phyloP scores from a whole-genome alignment of 1,140 invertebrate species.

The Temnothorax curvispinosus region DNA sequence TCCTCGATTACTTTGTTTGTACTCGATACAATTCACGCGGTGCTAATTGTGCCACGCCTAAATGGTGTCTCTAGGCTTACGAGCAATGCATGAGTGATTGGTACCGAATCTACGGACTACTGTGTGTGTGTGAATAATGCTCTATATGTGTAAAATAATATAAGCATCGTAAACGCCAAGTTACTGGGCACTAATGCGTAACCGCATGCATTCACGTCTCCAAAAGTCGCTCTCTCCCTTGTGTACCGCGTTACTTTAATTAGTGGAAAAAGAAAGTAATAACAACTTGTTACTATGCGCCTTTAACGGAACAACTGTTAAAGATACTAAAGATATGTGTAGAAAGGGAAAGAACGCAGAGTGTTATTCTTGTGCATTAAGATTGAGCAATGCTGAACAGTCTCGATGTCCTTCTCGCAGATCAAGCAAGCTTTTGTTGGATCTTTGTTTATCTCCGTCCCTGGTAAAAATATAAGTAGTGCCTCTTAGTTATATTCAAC shows the following conservation, averaged over 20 bases:
- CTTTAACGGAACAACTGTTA: conserved; percentile 14
- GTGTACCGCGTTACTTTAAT: conserved; percentile 7
- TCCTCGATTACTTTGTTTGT: conserved; percentile 47
- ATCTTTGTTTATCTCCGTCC: background rate
- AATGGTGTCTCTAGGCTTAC: conserved; percentile 73
- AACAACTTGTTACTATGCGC: conserved; percentile 6
- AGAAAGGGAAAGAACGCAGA: background rate
- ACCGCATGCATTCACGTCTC: conserved; percentile 63
- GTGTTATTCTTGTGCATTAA: background rate
- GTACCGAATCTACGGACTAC: conserved; percentile 79
- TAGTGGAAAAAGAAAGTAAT: background rate
- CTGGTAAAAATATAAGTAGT: background rate
- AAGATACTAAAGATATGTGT: background rate
- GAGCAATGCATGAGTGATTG: conserved; percentile 78
- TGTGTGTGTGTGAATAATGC: conserved; percentile 78
- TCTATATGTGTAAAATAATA: conserved; percentile 82
- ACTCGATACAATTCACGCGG: conserved; percentile 60
- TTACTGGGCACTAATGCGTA: conserved; percentile 49
- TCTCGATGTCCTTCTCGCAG: background rate
- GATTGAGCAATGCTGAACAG: background rate
- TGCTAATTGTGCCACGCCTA: conserved; percentile 71
- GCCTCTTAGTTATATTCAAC: background rate
- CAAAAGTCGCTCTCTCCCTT: background rate
- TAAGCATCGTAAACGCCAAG: conserved; percentile 68
- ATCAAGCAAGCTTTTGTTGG: background rate